Percentiles rank a stretch among this genome's conserved stretches.
Conservation (phyloP, 2,113 vertebrate genomes). For the Cyanoramphus novaezelandiae region DNA sequence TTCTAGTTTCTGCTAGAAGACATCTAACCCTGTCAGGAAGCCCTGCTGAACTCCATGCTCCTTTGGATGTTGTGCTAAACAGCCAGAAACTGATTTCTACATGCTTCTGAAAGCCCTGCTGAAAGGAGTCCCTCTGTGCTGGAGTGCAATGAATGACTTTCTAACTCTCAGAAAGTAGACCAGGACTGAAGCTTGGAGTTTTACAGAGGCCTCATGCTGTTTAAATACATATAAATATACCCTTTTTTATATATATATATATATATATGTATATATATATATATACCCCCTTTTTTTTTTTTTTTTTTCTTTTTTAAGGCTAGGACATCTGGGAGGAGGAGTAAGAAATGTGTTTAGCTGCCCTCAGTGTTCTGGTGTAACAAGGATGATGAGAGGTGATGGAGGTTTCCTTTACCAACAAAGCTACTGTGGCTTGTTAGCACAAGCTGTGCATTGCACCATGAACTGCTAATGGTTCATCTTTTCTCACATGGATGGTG, state of each 20-base stretch:
- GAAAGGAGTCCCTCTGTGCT: neutral
- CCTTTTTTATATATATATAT: too few relatives aligned
- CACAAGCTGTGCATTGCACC: neutral
- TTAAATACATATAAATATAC: neutral
- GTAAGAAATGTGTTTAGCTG: neutral
- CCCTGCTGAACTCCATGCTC: neutral
- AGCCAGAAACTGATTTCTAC: neutral
- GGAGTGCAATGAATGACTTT: neutral
- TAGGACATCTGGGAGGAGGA: neutral
- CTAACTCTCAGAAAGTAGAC: neutral
- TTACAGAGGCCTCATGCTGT: neutral
- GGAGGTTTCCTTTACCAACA: neutral
- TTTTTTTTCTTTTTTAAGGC: neutral
- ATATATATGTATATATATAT: too few relatives aligned
- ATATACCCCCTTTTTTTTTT: too few relatives aligned
- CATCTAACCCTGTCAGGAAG: neutral
- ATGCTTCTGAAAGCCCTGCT: neutral
- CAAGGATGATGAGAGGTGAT: neutral
- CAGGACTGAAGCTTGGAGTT: neutral
- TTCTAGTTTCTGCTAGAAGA: neutral
- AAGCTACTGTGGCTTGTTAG: neutral
- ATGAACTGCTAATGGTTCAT: neutral
- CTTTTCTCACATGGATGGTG: neutral
- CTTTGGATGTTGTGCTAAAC: neutral
- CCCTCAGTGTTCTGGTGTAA: neutral